Conservation (phyloP, 2,797 vertebrate species). For the Poecile montanus region DNA sequence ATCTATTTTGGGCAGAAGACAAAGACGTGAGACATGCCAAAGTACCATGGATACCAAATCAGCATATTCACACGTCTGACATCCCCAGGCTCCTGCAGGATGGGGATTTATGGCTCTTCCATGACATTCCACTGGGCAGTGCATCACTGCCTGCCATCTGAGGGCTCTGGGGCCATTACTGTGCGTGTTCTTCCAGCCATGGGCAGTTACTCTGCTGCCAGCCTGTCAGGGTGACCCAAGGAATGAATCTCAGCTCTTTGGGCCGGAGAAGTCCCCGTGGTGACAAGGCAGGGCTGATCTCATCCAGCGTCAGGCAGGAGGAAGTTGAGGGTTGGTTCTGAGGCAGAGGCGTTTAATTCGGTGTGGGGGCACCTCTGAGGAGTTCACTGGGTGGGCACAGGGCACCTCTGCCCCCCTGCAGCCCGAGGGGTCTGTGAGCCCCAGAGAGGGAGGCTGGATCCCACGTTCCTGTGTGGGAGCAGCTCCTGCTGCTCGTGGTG, state of each 20-base stretch:
- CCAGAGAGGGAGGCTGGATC: background rate
- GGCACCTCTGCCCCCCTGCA: background rate
- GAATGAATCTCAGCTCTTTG: background rate
- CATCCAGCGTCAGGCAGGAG: rapidly evolving
- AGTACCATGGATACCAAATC: constrained; percentile 55
- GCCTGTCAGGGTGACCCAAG: background rate
- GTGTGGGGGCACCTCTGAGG: background rate
- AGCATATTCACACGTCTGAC: constrained; percentile 21
- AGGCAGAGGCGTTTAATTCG: background rate
- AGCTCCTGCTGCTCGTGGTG: background rate
- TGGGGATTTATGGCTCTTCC: background rate
- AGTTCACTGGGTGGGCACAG: background rate
- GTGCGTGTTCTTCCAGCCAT: background rate
- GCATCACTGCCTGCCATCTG: constrained; percentile 21
- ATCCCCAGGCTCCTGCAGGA: background rate
- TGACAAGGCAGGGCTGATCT: background rate
- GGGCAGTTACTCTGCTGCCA: background rate
- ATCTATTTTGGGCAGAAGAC: constrained; percentile 52
- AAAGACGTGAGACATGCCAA: constrained; percentile 53
- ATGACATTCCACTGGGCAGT: background rate
- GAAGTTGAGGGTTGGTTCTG: background rate
- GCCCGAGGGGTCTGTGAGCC: background rate
- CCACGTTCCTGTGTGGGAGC: background rate
- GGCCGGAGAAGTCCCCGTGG: background rate
- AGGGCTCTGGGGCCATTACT: background rate